Conservation (phyloP, 1,140 invertebrate species). For the Ericerus pela region DNA sequence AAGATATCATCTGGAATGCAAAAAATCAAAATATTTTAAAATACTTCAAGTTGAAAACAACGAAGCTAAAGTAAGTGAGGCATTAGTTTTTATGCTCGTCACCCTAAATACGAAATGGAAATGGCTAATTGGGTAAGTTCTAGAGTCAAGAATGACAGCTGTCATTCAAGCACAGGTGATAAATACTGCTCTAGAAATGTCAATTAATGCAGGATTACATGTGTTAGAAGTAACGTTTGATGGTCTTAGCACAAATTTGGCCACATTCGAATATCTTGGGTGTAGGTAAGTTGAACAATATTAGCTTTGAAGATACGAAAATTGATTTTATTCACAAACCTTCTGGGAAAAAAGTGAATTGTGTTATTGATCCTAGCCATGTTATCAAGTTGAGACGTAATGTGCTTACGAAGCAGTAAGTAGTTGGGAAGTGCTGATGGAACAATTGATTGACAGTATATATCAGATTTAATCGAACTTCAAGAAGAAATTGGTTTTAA, state of each 20-base stretch:
- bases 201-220: background rate
- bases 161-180: background rate
- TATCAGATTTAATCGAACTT: background rate
- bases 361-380: too few relatives aligned
- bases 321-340: too few relatives aligned
- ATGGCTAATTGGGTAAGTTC: background rate
- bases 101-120: conserved; percentile 3
- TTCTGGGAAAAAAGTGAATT: too few relatives aligned
- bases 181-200: background rate
- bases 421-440: background rate
- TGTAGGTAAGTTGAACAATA: background rate
- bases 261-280: background rate
- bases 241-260: background rate
- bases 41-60: background rate
- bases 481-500: background rate
- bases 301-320: too few relatives aligned
- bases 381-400: too few relatives aligned
- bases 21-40: background rate
- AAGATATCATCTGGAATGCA: background rate
- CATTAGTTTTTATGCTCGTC: background rate
- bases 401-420: background rate
- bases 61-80: background rate
- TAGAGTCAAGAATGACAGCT: background rate
- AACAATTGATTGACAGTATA: conserved; percentile 3
- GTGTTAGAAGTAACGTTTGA: background rate